phyloP scores from a whole-genome alignment of 2,888 invertebrate species.

The Drosophila austrosaltans region DNA sequence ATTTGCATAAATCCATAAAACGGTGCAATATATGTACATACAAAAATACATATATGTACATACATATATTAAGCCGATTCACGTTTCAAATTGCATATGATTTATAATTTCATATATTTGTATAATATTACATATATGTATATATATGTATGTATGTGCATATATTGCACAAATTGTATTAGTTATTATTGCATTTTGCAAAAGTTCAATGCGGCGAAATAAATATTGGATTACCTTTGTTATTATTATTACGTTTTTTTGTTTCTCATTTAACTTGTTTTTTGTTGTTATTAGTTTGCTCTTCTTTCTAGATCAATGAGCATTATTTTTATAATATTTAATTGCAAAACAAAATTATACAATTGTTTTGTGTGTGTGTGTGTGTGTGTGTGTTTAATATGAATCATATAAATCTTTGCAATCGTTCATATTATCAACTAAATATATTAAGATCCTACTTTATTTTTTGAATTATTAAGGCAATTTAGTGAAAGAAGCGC shows the following conservation, averaged over 20 bases:
- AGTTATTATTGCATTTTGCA: conserved; percentile 45
- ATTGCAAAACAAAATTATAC: neutral
- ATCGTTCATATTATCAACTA: neutral
- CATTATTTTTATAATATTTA: conserved; percentile 6
- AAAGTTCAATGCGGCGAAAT: conserved; percentile 10
- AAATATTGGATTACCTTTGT: conserved; percentile 13
- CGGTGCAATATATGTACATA: conserved; percentile 24
- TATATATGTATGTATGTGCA: neutral
- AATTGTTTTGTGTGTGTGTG: conserved; percentile 13
- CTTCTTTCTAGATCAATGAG: conserved; percentile 12
- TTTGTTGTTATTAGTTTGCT: conserved; percentile 1
- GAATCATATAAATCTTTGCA: neutral
- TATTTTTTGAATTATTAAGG: neutral
- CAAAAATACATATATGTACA: neutral
- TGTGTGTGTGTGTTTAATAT: neutral
- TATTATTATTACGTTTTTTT: conserved; percentile 17
- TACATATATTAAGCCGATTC: neutral
- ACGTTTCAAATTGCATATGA: conserved; percentile 35
- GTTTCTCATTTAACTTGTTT: neutral
- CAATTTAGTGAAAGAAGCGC: neutral
- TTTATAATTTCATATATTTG: conserved; percentile 45
- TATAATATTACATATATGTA: neutral
- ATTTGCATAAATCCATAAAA: conserved; percentile 62
- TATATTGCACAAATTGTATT: conserved; percentile 49
- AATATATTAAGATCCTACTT: neutral